Evolutionary conservation across 2,113 vertebrate genomes (phyloP).

Genomic region (Potamarius usumacintae): DNA sequence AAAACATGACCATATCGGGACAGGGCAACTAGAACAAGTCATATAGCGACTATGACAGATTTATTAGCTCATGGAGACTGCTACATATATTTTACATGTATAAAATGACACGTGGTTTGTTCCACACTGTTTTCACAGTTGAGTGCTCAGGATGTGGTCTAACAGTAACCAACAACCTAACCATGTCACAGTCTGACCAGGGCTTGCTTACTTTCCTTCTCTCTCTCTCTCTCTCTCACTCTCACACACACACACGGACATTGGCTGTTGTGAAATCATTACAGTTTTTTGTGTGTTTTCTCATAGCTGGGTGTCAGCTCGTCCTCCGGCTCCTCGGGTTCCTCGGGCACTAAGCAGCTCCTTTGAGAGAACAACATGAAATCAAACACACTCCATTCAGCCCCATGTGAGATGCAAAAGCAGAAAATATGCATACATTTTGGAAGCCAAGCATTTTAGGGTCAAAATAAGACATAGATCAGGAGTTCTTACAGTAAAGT

Average conservation of each 20-base stretch:
- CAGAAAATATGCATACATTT: background rate
- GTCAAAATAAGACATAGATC: background rate
- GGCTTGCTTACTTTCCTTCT: background rate
- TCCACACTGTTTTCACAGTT: slow-evolving; percentile 18
- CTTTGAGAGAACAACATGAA: slow-evolving; percentile 56
- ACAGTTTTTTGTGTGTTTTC: slow-evolving; percentile 77
- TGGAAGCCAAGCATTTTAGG: background rate
- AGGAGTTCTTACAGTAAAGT: background rate
- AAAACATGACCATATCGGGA: background rate
- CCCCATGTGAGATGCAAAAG: background rate
- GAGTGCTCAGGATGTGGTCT: slow-evolving; percentile 27
- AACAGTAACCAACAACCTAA: background rate
- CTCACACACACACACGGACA: background rate
- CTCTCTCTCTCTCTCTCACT: background rate
- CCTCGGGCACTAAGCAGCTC: slow-evolving; percentile 76
- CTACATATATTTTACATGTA: background rate
- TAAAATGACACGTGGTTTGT: slow-evolving; percentile 8
- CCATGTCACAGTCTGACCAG: slow-evolving; percentile 24
- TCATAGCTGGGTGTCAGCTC: slow-evolving; percentile 69
- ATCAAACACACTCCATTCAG: background rate
- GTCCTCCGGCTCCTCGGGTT: slow-evolving; percentile 71
- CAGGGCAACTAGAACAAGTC: background rate
- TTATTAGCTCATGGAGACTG: background rate
- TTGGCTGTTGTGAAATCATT: slow-evolving; percentile 59
- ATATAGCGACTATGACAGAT: background rate